A percentile compares a stretch with the other conserved stretches of the same genome.
These are phyloP conservation scores for Peribatodes rhomboidaria DNA, from an alignment of 2,888 invertebrate genomes.

Conservation along the genomic window DNA sequence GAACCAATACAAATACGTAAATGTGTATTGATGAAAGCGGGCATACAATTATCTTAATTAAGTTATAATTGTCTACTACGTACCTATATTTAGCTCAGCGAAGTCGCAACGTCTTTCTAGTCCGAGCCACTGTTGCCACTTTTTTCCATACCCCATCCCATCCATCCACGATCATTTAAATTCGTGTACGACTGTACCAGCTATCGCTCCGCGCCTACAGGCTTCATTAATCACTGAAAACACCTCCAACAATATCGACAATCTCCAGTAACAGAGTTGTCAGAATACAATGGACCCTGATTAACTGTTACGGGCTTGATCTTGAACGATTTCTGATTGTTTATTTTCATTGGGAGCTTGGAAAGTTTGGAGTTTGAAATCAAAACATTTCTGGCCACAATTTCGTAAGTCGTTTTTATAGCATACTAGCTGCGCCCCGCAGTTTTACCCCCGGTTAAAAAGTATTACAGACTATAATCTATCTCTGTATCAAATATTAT, in stretches of 20 bases:
- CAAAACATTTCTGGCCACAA: background rate
- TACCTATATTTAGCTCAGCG: too few species aligned
- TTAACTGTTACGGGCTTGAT: slow-evolving; percentile 18
- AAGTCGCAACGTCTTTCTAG: too few species aligned
- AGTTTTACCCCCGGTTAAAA: too few species aligned
- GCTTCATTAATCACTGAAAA: slow-evolving; percentile 25
- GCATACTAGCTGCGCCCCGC: too few species aligned
- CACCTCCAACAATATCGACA: slow-evolving; percentile 25
- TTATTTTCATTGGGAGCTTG: slow-evolving; percentile 7
- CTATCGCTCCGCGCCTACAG: background rate
- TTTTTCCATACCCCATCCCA: too few species aligned
- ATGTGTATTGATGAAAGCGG: too few species aligned
- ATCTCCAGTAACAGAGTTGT: slow-evolving; percentile 18
- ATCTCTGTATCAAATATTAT: too few species aligned
- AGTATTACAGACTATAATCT: too few species aligned
- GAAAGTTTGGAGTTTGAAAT: slow-evolving; percentile 1
- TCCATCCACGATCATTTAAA: background rate
- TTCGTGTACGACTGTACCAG: background rate
- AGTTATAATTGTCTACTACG: too few species aligned
- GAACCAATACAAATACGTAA: too few species aligned
- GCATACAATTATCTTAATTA: too few species aligned
- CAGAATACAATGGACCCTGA: slow-evolving; percentile 26
- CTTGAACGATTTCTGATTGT: slow-evolving; percentile 8
- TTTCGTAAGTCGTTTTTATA: background rate
- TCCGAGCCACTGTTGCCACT: too few species aligned